Base-by-base conservation (phyloP, 2,888 invertebrate genomes). In the Brachynemurus nebulosus region DNA sequence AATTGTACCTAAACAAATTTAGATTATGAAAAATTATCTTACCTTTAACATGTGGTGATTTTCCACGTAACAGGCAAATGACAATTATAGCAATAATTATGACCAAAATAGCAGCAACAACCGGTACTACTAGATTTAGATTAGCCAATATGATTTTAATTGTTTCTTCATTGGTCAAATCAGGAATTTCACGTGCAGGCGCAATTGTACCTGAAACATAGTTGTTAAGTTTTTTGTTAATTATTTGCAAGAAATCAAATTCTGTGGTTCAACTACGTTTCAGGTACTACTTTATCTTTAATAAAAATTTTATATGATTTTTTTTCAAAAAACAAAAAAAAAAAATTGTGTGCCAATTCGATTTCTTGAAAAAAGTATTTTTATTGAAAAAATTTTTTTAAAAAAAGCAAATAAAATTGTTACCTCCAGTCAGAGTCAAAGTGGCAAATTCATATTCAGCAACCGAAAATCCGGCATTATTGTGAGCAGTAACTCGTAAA, bases 391-490 rank as follows among this genome's bases (percentile, higher is more conserved):
- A 39, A 17, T 36, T 30, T 9, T 18, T 27, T 23, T 23, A 14
- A 40, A 6, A 39, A 20, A 8, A 40, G 35, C 34, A 23, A 42
- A 40, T 25, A 14, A 1, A 19, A 52, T 55, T 66, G 73, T 70
- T 75, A 93, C 93, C 91, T 75, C 95, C 95, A 53, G 89, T 86
- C 52, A 86, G 79, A 21, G 93, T 92, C 23, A 93, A 74, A 2
- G 96, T 96, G 14, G 92, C 91, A 65, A 95, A 93, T 69, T 91
- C 90, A 59, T 93, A 91, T 68, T 91, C 88, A 46, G 91, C 92
- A 41, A 92, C 91, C 33, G 90, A 88, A 57, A 91, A 91, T 41
- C 95, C 96, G 48, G 95, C 95, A 56, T 92, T 93, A 65, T 93
- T 95, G 66, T 93, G 88, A 4, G 89, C 88, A 2, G 90, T 91